Evolutionary conservation across 2,113 vertebrate genomes (phyloP).

Genomic region (Vulpes lagopus): DNA sequence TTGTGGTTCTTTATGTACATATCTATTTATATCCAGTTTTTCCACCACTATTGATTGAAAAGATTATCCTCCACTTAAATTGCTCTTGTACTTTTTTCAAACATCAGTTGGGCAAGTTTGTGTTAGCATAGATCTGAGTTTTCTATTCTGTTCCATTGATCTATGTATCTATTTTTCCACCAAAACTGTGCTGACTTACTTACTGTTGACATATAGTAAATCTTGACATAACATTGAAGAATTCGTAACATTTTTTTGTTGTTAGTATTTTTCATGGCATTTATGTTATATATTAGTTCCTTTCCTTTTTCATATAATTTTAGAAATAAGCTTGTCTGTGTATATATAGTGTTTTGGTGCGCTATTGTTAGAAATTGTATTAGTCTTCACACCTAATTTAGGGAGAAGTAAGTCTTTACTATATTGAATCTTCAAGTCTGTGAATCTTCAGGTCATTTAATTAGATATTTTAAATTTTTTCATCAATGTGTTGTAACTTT

Average conservation of each 20-base stretch:
- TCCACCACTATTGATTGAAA: background rate
- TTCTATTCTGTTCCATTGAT: background rate
- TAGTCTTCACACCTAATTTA: background rate
- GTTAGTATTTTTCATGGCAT: background rate
- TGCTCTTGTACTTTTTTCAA: background rate
- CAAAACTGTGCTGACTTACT: background rate
- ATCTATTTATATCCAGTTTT: background rate
- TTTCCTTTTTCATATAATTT: background rate
- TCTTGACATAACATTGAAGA: background rate
- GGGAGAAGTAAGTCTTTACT: background rate
- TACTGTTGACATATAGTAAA: background rate
- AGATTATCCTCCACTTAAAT: background rate
- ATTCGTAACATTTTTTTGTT: background rate
- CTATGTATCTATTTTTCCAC: background rate
- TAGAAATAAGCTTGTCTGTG: background rate
- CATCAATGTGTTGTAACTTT: background rate
- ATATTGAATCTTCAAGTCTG: background rate
- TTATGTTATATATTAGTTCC: background rate
- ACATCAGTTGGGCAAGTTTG: background rate
- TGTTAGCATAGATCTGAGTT: background rate
- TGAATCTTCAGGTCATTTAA: background rate
- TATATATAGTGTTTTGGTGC: background rate
- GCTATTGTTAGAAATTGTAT: background rate
- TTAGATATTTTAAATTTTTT: background rate
- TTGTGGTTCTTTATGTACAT: too few relatives aligned